phyloP scores from a whole-genome alignment of 2,797 vertebrate genomes.

The Melopsittacus undulatus region DNA sequence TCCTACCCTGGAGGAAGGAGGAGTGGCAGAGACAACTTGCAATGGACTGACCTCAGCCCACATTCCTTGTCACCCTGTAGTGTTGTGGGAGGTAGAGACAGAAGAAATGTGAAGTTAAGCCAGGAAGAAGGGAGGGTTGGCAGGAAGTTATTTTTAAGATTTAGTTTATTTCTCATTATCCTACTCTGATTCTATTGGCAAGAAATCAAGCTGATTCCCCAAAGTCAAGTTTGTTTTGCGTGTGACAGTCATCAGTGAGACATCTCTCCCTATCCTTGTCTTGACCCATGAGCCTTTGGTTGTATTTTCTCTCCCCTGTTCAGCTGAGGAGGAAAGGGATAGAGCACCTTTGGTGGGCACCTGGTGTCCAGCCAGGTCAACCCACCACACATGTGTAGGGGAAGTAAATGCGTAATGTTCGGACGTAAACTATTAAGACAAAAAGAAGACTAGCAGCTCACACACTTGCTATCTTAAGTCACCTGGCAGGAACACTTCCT shows the following conservation, averaged over 20 bases:
- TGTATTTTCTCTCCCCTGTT: not conserved
- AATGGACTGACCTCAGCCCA: not conserved
- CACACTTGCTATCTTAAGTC: not conserved
- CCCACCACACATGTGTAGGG: not conserved
- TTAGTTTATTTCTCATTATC: not conserved
- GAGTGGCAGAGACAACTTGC: not conserved
- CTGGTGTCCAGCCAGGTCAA: not conserved
- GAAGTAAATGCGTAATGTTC: not conserved
- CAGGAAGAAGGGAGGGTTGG: not conserved
- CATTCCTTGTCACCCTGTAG: not conserved
- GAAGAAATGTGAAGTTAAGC: not conserved
- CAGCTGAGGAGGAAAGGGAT: not conserved
- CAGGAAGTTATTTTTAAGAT: not conserved
- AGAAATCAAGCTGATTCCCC: not conserved
- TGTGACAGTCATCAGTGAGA: not conserved
- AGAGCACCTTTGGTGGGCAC: not conserved
- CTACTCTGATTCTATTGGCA: not conserved
- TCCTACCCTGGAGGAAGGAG: not conserved
- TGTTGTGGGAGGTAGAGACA: not conserved
- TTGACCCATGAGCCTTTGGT: not conserved
- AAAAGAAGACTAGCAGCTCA: not conserved
- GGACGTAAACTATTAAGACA: not conserved
- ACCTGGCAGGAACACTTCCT: not conserved
- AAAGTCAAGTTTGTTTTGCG: not conserved
- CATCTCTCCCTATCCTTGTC: not conserved